These are phyloP conservation scores for Chydorus sphaericus DNA, from an alignment of 2,888 invertebrate species.

Conservation along the genomic window DNA sequence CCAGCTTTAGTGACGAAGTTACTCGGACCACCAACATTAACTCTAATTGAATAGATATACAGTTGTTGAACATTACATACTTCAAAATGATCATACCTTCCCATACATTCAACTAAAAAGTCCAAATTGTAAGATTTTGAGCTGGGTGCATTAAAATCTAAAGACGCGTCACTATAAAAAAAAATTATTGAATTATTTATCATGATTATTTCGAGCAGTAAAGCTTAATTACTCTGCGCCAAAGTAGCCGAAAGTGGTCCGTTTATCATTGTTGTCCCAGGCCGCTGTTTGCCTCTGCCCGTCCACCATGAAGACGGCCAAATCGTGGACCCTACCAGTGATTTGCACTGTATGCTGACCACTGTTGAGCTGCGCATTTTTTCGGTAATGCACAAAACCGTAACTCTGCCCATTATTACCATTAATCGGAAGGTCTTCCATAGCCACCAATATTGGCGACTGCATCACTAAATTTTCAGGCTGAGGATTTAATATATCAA, in stretches of 20 bases:
- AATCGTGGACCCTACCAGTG: slow-evolving; percentile 34
- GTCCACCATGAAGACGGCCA: slow-evolving; percentile 36
- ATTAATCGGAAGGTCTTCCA: slow-evolving; percentile 24
- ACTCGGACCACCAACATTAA: slow-evolving; percentile 10
- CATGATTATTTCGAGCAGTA: background rate
- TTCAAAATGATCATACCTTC: too few relatives aligned
- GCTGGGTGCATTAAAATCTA: background rate
- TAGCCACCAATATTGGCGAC: slow-evolving; percentile 17
- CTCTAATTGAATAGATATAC: too few relatives aligned
- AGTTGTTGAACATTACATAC: too few relatives aligned
- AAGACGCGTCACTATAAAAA: slow-evolving; percentile 3
- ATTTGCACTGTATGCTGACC: background rate
- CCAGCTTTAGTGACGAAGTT: slow-evolving; percentile 14
- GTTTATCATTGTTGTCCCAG: slow-evolving; percentile 24
- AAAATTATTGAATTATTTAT: background rate
- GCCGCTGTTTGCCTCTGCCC: slow-evolving; percentile 29
- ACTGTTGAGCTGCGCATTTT: slow-evolving; percentile 17
- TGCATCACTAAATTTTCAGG: background rate
- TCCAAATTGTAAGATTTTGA: background rate
- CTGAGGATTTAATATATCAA: too few relatives aligned
- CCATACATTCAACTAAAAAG: slow-evolving; percentile 14
- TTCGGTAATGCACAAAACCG: slow-evolving; percentile 40
- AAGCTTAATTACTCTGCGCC: slow-evolving; percentile 22
- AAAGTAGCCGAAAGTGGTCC: slow-evolving; percentile 31
- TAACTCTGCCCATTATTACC: slow-evolving; percentile 37